Base-by-base conservation (phyloP, 35 echinoderm and acorn worm species). In the Apostichopus japonicus region DNA sequence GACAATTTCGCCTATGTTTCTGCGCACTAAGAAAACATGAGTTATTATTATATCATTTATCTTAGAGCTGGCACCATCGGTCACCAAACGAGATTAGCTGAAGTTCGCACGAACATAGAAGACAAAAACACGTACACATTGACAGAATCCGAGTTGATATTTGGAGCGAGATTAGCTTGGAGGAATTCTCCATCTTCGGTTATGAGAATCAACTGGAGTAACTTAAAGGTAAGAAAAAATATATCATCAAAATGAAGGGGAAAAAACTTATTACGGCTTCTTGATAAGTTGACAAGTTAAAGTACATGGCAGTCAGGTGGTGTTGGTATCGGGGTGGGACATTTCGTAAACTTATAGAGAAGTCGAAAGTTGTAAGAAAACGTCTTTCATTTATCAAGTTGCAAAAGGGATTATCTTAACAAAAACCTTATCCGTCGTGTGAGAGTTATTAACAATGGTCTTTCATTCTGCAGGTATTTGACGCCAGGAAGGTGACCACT, bases 81-180 rank as follows among this genome's bases (percentile, higher is more conserved):
- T 16, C 94, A 97, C 58, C 84, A 90, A 67, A 56, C 83, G 9
- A 84, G 96, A 33, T 55, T 95, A 6, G 72, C 77, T 25, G 96
- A 97, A 55, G 92, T 95, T 24, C 65, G 65, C 14, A 83, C 65
- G 5, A 58, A 25, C 15, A 91, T 97, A n/a, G 63, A 95, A 24
- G 79, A 90, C 25, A 95, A 77, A 19, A 88, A 93, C 5, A 91
- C 77, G 6, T 97, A 95, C 61, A 15, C 83, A 13, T 73, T 97
- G 53, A 97, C 93, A 5, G 92, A 93, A 53, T 86, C 91, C 6
- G 96, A 97, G 53, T 87, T 97, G 6, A 88, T 86, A 16, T 97
- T 91, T 78, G 96, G 96, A 10, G 88, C 88, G 44, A 95, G 94
- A 61, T 62, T 87, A 8, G 96, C 96, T 15, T 97, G 96, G 96